Evolutionary conservation across 2,797 vertebrate species (phyloP).

Genomic region (Sciurus carolinensis): DNA sequence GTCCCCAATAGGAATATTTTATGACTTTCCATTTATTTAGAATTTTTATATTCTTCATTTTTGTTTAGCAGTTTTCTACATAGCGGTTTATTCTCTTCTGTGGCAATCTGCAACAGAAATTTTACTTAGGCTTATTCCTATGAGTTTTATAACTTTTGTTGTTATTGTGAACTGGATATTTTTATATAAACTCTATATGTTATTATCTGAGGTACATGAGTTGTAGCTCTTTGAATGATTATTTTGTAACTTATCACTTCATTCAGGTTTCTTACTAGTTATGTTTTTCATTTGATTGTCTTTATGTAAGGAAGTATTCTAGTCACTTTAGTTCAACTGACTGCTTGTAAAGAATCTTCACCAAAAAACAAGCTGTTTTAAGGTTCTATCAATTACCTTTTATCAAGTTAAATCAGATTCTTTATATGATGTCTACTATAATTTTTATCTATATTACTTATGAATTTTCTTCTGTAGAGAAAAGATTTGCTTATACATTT

Average conservation of each 20-base stretch:
- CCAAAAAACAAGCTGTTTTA: not conserved
- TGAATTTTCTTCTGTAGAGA: not conserved
- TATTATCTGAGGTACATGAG: not conserved
- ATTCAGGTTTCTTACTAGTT: not conserved
- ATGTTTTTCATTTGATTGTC: not conserved
- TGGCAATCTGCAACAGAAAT: not conserved
- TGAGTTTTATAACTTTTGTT: not conserved
- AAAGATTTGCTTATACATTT: not conserved
- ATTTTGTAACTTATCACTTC: not conserved
- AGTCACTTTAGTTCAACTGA: not conserved
- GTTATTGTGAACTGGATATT: not conserved
- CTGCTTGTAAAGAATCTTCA: not conserved
- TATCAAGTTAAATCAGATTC: not conserved
- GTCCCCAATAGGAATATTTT: not conserved
- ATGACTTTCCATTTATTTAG: not conserved
- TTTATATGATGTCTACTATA: not conserved
- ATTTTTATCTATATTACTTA: not conserved
- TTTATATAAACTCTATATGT: not conserved
- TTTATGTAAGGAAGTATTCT: not conserved
- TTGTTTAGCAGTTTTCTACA: not conserved
- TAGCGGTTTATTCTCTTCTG: not conserved
- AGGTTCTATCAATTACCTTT: not conserved
- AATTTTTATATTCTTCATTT: not conserved
- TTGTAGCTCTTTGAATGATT: not conserved
- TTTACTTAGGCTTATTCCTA: not conserved